Evolutionary conservation across 2,888 invertebrate species (phyloP).

Genomic region (Microplitis manilae): DNA sequence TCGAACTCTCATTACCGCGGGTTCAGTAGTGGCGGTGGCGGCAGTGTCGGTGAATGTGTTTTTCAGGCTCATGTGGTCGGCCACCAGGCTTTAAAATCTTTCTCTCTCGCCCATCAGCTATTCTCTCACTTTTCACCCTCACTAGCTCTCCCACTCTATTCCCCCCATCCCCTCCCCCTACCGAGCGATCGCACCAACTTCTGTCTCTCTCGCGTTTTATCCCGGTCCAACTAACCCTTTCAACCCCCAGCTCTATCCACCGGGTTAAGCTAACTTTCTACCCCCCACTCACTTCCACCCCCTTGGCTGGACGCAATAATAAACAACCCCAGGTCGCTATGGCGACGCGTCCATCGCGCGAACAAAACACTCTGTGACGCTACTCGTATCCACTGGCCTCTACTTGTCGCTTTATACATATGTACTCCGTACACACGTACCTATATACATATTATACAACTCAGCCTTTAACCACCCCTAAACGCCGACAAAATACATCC

Average conservation of each 20-base stretch:
- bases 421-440: not conserved
- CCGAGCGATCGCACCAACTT: conserved; percentile 39
- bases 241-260: conserved; percentile 32
- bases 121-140: conserved; percentile 35
- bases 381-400: conserved; percentile 30
- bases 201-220: conserved; percentile 8
- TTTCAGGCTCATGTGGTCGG: conserved; percentile 70
- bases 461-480: conserved; percentile 16
- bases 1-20: conserved; percentile 71
- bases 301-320: conserved; percentile 69
- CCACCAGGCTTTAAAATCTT: conserved; percentile 54
- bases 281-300: conserved; percentile 50
- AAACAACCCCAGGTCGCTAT: conserved; percentile 71
- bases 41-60: conserved; percentile 66
- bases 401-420: conserved; percentile 35
- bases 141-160: conserved; percentile 6
- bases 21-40: conserved; percentile 41
- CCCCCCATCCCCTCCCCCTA: conserved; percentile 42
- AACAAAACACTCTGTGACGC: conserved; percentile 64
- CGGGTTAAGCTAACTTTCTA: conserved; percentile 36
- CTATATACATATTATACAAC: conserved; percentile 8
- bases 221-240: conserved; percentile 32
- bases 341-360: conserved; percentile 69
- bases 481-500: conserved; percentile 17
- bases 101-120: conserved; percentile 37